These are phyloP conservation scores for Scomber colias DNA, from an alignment of 2,113 vertebrate species.

Conservation along the genomic window DNA sequence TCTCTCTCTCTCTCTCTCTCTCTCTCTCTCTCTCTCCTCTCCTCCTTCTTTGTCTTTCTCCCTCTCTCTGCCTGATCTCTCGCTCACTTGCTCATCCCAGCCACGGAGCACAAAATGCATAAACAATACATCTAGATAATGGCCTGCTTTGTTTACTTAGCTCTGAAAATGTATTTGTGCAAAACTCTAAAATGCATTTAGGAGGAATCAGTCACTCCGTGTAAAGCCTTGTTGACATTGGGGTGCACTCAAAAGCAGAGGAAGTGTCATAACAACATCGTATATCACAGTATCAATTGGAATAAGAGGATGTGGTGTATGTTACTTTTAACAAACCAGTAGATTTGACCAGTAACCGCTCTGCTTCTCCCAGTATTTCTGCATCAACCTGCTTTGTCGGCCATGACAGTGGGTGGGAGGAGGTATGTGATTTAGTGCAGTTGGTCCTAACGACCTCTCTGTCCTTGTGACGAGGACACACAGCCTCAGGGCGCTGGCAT, in stretches of 20 bases:
- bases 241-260: constrained; percentile 69
- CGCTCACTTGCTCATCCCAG: constrained; percentile 61
- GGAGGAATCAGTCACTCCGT: constrained; percentile 77
- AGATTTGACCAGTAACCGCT: constrained; percentile 52
- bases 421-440: constrained; percentile 80
- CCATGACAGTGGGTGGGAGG: constrained; percentile 70
- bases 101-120: constrained; percentile 71
- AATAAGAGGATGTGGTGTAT: constrained; percentile 73
- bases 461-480: constrained; percentile 82
- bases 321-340: constrained; percentile 60
- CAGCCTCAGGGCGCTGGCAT: constrained; percentile 83
- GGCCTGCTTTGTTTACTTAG: constrained; percentile 82
- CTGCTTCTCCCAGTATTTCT: constrained; percentile 51
- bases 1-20: constrained; percentile 39
- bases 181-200: constrained; percentile 85
- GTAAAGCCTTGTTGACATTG: constrained; percentile 75
- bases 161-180: constrained; percentile 81
- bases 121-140: constrained; percentile 85
- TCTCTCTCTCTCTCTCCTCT: constrained; percentile 39
- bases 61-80: constrained; percentile 37
- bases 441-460: constrained; percentile 81
- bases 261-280: constrained; percentile 81
- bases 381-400: constrained; percentile 74
- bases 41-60: constrained; percentile 57
- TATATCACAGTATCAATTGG: constrained; percentile 77